These are phyloP conservation scores for Apeira syringaria DNA, from an alignment of 2,888 invertebrate species.

Conservation along the genomic window DNA sequence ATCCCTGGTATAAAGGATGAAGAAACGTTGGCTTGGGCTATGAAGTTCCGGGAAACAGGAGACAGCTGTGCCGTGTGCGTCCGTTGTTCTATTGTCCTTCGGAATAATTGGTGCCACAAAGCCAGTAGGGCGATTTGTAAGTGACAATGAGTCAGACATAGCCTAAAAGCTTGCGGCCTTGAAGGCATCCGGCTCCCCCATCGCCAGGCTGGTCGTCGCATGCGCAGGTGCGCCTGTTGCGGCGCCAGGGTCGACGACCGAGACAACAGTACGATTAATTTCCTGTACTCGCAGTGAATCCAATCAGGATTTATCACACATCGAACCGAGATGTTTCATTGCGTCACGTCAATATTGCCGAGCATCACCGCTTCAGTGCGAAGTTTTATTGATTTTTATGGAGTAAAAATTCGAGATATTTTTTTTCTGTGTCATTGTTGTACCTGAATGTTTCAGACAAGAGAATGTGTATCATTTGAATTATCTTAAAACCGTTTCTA, in stretches of 20 bases:
- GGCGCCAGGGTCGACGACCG: slow-evolving; percentile 61
- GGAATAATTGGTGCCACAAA: slow-evolving; percentile 28
- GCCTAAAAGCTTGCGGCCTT: slow-evolving; percentile 56
- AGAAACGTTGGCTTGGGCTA: slow-evolving; percentile 24
- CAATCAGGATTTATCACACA: slow-evolving; percentile 32
- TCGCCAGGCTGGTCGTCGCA: slow-evolving; percentile 49
- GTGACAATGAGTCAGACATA: slow-evolving; percentile 42
- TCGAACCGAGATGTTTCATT: too few relatives aligned
- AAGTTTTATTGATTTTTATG: too few relatives aligned
- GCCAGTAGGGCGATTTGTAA: slow-evolving; percentile 22
- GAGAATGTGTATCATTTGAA: too few relatives aligned
- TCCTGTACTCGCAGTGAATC: slow-evolving; percentile 37
- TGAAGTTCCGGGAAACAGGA: slow-evolving; percentile 28
- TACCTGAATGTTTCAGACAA: slow-evolving; percentile 5
- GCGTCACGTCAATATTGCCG: too few relatives aligned
- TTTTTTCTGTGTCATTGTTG: too few relatives aligned
- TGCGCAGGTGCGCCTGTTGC: slow-evolving; percentile 59
- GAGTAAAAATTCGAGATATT: too few relatives aligned
- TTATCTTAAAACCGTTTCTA: too few relatives aligned
- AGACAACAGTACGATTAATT: slow-evolving; percentile 48
- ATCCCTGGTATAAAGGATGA: too few relatives aligned
- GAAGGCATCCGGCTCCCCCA: slow-evolving; percentile 56
- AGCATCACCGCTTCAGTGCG: too few relatives aligned
- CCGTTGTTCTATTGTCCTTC: slow-evolving; percentile 25
- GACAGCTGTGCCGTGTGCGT: slow-evolving; percentile 27